Percentiles rank a stretch among this genome's conserved stretches.
These are phyloP conservation scores for Acronicta alni DNA, from an alignment of 2,888 invertebrate species.

Conservation along the genomic window DNA sequence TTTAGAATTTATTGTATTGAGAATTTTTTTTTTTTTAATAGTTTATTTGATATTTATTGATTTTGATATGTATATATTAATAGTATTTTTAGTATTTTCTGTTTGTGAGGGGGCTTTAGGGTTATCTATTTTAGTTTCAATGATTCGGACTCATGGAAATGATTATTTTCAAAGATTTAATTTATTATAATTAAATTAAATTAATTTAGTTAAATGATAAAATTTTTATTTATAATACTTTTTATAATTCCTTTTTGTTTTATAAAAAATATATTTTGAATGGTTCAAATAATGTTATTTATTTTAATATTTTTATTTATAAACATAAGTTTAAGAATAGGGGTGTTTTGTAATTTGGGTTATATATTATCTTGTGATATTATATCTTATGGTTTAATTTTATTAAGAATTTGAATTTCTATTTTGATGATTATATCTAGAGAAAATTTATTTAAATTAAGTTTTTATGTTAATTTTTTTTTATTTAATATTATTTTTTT, in stretches of 20 bases:
- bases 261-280: constrained; percentile 85
- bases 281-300: constrained; percentile 87
- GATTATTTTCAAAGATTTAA: constrained; percentile 90
- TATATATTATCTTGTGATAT: constrained; percentile 86
- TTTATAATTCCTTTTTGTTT: constrained; percentile 88
- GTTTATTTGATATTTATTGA: constrained; percentile 80
- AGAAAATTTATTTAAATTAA: constrained; percentile 78
- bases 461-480: constrained; percentile 86
- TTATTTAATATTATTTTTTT: constrained; percentile 86
- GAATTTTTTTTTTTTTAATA: constrained; percentile 86
- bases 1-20: constrained; percentile 90
- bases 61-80: constrained; percentile 88
- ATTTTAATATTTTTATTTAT: constrained; percentile 85
- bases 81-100: constrained; percentile 90
- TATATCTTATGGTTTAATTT: constrained; percentile 87
- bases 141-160: constrained; percentile 90
- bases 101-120: constrained; percentile 92
- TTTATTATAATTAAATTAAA: constrained; percentile 73
- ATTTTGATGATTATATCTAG: constrained; percentile 89
- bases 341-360: constrained; percentile 76
- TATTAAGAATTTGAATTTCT: constrained; percentile 90
- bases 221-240: constrained; percentile 82
- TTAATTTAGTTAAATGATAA: constrained; percentile 80
- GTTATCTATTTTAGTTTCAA: constrained; percentile 89
- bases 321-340: constrained; percentile 71